These are phyloP conservation scores for Acyrthosiphon pisum DNA, from an alignment of 1,140 invertebrate species.

Conservation along the genomic window DNA sequence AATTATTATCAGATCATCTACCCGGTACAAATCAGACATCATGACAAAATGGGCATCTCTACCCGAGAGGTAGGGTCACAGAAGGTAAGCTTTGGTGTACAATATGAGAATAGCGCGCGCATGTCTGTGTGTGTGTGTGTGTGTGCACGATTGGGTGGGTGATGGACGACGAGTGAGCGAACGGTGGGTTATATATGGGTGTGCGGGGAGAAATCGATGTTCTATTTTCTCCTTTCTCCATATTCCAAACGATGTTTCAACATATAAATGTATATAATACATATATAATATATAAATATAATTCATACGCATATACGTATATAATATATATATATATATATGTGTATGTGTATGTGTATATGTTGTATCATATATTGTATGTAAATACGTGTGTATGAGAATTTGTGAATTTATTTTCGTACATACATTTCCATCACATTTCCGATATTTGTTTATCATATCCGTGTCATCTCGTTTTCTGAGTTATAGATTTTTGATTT, in stretches of 20 bases:
- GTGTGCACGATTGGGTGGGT: not conserved
- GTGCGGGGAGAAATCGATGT: constrained; percentile 25
- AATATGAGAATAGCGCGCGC: not conserved
- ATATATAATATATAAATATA: not conserved
- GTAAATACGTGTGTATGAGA: not conserved
- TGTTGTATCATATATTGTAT: not conserved
- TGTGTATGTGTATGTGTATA: not conserved
- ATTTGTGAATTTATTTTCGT: constrained; percentile 36
- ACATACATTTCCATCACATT: constrained; percentile 25
- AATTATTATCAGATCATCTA: constrained; percentile 95
- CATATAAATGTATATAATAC: not conserved
- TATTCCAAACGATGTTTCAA: not conserved
- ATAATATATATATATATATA: not conserved
- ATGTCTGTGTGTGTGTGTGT: not conserved
- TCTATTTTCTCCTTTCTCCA: constrained; percentile 28
- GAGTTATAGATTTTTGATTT: constrained; percentile 1
- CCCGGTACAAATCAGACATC: constrained; percentile 89
- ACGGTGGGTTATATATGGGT: not conserved
- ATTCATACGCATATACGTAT: not conserved
- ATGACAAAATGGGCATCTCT: constrained; percentile 94
- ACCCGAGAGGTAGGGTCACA: constrained; percentile 82
- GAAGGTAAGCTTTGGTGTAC: constrained; percentile 72
- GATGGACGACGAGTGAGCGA: not conserved
- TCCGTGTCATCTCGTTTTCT: constrained; percentile 11
- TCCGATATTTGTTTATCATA: constrained; percentile 40